These are phyloP conservation scores for Pterobdella sp. DNA, from an alignment of 2,888 invertebrate species.

Conservation along the genomic window DNA sequence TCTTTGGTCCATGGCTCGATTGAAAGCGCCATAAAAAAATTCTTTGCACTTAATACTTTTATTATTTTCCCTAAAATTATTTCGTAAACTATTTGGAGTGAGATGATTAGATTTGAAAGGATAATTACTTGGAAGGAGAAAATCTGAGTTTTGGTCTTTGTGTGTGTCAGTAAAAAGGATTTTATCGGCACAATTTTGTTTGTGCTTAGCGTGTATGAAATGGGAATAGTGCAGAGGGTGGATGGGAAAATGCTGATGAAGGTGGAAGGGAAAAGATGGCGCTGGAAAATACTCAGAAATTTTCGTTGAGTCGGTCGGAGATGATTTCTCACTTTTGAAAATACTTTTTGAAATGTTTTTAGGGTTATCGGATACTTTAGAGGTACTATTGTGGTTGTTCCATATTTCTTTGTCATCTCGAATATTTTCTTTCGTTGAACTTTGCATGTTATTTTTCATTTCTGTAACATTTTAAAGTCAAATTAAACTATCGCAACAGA, in stretches of 20 bases:
- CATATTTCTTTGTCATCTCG: too few species aligned
- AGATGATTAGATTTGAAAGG: background rate
- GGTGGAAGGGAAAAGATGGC: constrained; percentile 14
- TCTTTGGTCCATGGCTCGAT: background rate
- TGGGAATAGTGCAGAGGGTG: constrained; percentile 15
- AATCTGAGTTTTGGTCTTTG: background rate
- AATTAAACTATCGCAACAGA: too few species aligned
- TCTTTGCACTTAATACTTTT: too few species aligned
- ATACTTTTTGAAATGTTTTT: background rate
- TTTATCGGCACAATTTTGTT: constrained; percentile 2
- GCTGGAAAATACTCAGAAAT: background rate
- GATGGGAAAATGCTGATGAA: constrained; percentile 12
- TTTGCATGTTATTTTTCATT: background rate
- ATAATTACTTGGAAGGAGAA: background rate
- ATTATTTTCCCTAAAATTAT: too few species aligned
- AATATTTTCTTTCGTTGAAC: too few species aligned
- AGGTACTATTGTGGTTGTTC: too few species aligned
- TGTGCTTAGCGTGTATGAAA: constrained; percentile 10
- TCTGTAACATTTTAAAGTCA: background rate
- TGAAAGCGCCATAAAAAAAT: background rate
- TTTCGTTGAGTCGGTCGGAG: background rate
- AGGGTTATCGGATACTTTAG: too few species aligned
- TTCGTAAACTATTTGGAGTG: background rate
- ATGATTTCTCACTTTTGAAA: background rate
- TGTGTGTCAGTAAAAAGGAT: background rate